Base-by-base conservation (phyloP, 2,888 invertebrate genomes). In the Glyphotaelius pellucidus region DNA sequence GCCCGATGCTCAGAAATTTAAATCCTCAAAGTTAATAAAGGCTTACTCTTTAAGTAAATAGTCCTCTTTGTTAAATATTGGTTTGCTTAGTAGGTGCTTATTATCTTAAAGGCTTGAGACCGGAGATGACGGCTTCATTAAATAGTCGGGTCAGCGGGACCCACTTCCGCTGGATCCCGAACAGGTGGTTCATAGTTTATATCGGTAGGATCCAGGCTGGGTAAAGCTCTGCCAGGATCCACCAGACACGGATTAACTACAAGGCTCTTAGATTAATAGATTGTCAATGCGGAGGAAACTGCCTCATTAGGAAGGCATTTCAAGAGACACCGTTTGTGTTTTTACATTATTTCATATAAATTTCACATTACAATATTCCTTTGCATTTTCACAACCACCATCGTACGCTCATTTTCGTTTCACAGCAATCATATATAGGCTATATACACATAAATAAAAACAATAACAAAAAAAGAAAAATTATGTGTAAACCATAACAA, bases 61-160 rank as follows among this genome's bases (percentile, higher is more conserved):
- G 88, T 89, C 88, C 80, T 19, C 79, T 89, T 89, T 79, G 88
- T 89, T 89, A 89, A 89, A 89, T 89, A 89, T 89, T 79, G 88
- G 88, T 89, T 89, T 89, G 88, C 88, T 89, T 79, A 89, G 88
- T 79, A 80, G 88, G 14, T 89, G 79, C 88, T 89, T 79, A 89
- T 80, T 14, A 35, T 79, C 88, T 89, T 89, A 89, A 90, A 32
- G 32, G 90, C 90, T 81, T 3, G n/a, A 11, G 30, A 19, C 90
- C 90, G 90, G 90, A 81, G 90, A 90, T 90, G 90, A 90, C 38
- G 42, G 42, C 90, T 90, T 90, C 80, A 90, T 90, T 90, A 90
- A 90, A 90, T 90, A 47, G 42, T 90, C 42, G 90, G 90, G 52
- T 90, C 88, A 88, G 88, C 35, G 4, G 35, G 38, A 11, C 88